Conservation (phyloP, 1,140 invertebrate genomes). For the Papilio dardanus region DNA sequence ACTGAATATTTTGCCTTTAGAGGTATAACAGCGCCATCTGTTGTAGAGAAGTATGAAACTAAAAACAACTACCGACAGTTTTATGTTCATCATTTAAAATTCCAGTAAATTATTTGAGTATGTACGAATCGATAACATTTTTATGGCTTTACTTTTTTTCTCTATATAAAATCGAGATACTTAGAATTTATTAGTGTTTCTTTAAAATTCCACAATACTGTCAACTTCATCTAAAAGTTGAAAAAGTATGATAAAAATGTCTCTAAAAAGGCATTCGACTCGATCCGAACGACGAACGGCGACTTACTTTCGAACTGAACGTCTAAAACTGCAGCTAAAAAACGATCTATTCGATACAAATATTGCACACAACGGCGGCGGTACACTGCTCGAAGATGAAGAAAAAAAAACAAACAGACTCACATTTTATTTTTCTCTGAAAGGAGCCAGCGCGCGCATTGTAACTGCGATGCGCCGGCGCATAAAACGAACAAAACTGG, state of each 20-base stretch:
- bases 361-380: slow-evolving; percentile 75
- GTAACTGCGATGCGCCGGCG: slow-evolving; percentile 64
- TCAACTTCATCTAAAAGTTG: slow-evolving; percentile 52
- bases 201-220: slow-evolving; percentile 37
- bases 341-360: slow-evolving; percentile 75
- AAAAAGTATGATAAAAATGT: slow-evolving; percentile 43
- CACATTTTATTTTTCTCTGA: slow-evolving; percentile 76
- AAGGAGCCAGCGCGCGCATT: slow-evolving; percentile 69
- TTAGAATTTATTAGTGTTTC: neutral
- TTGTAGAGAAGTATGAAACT: slow-evolving; percentile 49
- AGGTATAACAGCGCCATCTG: slow-evolving; percentile 54
- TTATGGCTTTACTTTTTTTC: neutral
- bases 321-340: slow-evolving; percentile 67
- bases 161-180: neutral
- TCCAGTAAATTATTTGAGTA: neutral
- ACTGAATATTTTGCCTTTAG: too few relatives aligned
- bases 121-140: neutral
- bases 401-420: slow-evolving; percentile 66
- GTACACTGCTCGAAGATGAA: slow-evolving; percentile 19
- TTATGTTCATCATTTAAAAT: neutral
- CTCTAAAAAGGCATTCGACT: slow-evolving; percentile 51
- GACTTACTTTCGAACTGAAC: slow-evolving; percentile 74
- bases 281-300: slow-evolving; percentile 50
- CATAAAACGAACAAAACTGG: slow-evolving; percentile 66
- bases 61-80: neutral